phyloP scores from a whole-genome alignment of 2,797 vertebrate species.

The Eptatretus atami region DNA sequence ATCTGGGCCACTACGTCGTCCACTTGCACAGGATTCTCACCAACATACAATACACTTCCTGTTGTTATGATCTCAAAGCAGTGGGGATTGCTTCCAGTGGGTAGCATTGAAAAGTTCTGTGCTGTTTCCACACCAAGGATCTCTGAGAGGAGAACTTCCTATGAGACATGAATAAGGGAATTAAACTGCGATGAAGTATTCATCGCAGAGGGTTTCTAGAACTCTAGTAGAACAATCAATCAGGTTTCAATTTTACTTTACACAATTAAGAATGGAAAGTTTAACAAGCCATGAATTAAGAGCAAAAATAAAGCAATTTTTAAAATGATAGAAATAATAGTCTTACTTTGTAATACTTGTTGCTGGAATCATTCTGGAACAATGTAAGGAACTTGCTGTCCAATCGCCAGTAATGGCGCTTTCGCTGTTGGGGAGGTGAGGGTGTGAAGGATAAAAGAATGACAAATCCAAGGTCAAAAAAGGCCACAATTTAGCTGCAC shows the following conservation, averaged over 20 bases:
- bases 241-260: too few species aligned
- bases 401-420: constrained; percentile 78
- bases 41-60: constrained; percentile 50
- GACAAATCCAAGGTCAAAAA: too few species aligned
- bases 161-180: constrained; percentile 6
- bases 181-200: not conserved
- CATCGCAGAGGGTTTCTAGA: not conserved
- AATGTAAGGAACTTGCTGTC: constrained; percentile 89
- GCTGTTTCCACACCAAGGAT: constrained; percentile 54
- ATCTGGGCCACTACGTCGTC: constrained; percentile 18
- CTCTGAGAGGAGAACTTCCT: constrained; percentile 91
- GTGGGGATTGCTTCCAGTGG: constrained; percentile 39
- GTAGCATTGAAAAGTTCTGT: constrained; percentile 31
- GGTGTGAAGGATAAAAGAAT: not conserved
- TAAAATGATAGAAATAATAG: not conserved
- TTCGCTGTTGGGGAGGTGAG: constrained; percentile 17
- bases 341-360: constrained; percentile 80
- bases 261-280: too few species aligned
- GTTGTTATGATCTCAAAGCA: constrained; percentile 78
- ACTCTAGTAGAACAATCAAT: too few species aligned
- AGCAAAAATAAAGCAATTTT: too few species aligned
- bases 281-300: too few species aligned
- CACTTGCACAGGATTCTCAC: constrained; percentile 30
- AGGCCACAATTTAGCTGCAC: not conserved
- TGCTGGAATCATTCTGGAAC: constrained; percentile 74